These are phyloP conservation scores for Beaufortia kweichowensis DNA, from an alignment of 2,113 vertebrate species.

Conservation along the genomic window DNA sequence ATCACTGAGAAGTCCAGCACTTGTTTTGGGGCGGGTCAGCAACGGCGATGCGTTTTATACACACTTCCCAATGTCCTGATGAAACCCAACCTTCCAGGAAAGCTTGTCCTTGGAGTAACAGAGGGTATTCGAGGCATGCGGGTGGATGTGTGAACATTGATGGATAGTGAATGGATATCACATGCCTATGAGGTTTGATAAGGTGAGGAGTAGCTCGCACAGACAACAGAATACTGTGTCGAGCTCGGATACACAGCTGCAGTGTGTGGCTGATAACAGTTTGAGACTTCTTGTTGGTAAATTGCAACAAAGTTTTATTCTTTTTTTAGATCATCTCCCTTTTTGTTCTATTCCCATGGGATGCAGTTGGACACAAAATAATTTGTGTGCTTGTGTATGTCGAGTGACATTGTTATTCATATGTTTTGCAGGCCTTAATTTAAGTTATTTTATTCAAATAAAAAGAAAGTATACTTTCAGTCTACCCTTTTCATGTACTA, in stretches of 20 bases:
- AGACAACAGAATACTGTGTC: conserved; percentile 45
- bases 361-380: background rate
- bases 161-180: conserved; percentile 15
- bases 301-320: background rate
- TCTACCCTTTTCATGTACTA: too few relatives aligned
- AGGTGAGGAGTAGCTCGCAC: conserved; percentile 5
- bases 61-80: conserved; percentile 53
- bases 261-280: background rate
- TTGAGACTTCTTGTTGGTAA: background rate
- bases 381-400: background rate
- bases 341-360: conserved; percentile 6
- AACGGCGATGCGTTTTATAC: conserved; percentile 53
- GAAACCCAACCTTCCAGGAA: conserved; percentile 52
- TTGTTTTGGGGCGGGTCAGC: conserved; percentile 53
- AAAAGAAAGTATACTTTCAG: too few relatives aligned
- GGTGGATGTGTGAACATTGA: conserved; percentile 24
- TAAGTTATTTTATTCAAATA: too few relatives aligned
- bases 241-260: background rate
- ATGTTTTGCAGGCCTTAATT: background rate
- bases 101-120: conserved; percentile 64
- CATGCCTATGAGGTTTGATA: conserved; percentile 34
- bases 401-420: background rate
- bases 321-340: background rate
- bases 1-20: conserved; percentile 20
- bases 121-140: conserved; percentile 26